phyloP scores from a whole-genome alignment of 2,888 invertebrate species.

The Quadriops clusia region DNA sequence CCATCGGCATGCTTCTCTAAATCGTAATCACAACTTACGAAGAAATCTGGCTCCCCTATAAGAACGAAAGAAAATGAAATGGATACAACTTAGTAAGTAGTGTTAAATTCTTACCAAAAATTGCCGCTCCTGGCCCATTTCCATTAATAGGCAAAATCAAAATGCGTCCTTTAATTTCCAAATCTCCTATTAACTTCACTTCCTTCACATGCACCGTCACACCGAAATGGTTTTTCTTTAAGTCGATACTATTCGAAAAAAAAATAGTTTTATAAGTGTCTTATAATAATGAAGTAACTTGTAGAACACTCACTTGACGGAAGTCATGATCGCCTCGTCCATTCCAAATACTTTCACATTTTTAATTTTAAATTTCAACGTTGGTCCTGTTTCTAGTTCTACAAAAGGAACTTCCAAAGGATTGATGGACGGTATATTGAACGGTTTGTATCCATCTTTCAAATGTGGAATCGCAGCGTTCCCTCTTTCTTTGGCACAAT shows the following conservation, averaged over 20 bases:
- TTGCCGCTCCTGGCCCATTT: slow-evolving; percentile 6
- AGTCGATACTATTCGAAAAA: slow-evolving; percentile 6
- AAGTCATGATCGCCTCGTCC: slow-evolving; percentile 7
- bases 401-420: not conserved
- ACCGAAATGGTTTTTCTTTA: slow-evolving; percentile 4
- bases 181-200: slow-evolving; percentile 6
- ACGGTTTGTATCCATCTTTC: slow-evolving; percentile 6
- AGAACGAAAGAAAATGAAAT: no score
- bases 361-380: slow-evolving; percentile 1
- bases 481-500: slow-evolving; percentile 8
- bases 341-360: slow-evolving; percentile 9
- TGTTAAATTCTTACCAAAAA: slow-evolving; percentile 6
- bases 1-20: slow-evolving; percentile 7
- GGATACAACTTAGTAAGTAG: not conserved
- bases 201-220: slow-evolving; percentile 6
- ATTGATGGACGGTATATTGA: not conserved
- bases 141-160: slow-evolving; percentile 13
- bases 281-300: slow-evolving; percentile 3
- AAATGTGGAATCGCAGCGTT: slow-evolving; percentile 8
- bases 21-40: slow-evolving; percentile 5
- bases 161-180: slow-evolving; percentile 12
- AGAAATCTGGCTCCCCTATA: slow-evolving; percentile 8
- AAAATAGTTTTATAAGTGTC: not conserved
- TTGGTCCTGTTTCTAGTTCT: not conserved
- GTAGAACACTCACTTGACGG: slow-evolving; percentile 1